These are phyloP conservation scores for Lycodopsis pacificus DNA, from an alignment of 2,797 vertebrate species.

Conservation along the genomic window DNA sequence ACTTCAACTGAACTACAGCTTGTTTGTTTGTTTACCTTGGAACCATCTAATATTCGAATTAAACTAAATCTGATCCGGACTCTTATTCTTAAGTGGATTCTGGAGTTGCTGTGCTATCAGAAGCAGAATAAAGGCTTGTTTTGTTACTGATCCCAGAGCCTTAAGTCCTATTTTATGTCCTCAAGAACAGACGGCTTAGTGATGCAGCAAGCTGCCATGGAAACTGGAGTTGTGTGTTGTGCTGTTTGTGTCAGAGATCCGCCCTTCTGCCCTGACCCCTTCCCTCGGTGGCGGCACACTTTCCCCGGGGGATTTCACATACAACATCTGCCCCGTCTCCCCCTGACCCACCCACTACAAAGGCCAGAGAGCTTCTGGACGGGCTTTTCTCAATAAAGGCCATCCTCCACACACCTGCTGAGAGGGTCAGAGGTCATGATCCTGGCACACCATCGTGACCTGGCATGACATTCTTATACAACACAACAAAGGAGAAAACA, in stretches of 20 bases:
- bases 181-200: conserved; percentile 67
- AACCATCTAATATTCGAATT: background rate
- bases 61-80: background rate
- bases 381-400: conserved; percentile 68
- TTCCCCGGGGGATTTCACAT: conserved; percentile 76
- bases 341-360: conserved; percentile 49
- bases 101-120: background rate
- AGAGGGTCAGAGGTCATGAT: conserved; percentile 77
- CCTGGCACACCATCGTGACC: conserved; percentile 43
- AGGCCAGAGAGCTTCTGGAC: conserved; percentile 59
- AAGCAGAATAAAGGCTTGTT: conserved; percentile 55
- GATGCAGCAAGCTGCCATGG: conserved; percentile 72
- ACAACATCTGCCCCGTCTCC: conserved; percentile 80
- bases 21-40: background rate
- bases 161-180: conserved; percentile 53
- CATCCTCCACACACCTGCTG: conserved; percentile 79
- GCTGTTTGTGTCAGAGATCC: conserved; percentile 65
- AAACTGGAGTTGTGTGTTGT: conserved; percentile 67
- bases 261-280: conserved; percentile 71
- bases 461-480: conserved; percentile 48
- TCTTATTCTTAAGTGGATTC: background rate
- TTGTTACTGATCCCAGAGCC: conserved; percentile 35
- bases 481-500: conserved; percentile 14
- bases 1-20: background rate
- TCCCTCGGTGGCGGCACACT: conserved; percentile 74